Evolutionary conservation across 2,113 vertebrate genomes (phyloP).

Genomic region (Cephalophus harveyi): DNA sequence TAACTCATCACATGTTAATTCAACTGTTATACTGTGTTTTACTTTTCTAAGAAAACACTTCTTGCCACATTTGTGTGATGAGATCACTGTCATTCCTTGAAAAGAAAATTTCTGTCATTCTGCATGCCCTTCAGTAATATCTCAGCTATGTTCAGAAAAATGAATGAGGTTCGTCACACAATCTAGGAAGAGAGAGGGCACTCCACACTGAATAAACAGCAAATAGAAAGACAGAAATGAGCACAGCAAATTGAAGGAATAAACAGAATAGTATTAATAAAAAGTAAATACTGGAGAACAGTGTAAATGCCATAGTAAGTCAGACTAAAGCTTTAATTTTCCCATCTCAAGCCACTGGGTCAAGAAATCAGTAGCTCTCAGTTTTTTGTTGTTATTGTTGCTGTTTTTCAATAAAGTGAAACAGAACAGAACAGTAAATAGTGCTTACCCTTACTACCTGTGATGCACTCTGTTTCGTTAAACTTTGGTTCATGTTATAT

Average conservation of each 20-base stretch:
- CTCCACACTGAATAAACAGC: neutral
- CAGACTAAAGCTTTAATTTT: neutral
- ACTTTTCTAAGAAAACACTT: slow-evolving; percentile 6
- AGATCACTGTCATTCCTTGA: neutral
- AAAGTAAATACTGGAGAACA: neutral
- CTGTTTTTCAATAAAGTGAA: neutral
- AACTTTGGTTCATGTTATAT: neutral
- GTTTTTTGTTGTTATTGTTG: neutral
- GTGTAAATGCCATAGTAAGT: neutral
- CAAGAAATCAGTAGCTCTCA: neutral
- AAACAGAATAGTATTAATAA: neutral
- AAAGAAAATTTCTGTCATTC: neutral
- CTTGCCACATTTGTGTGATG: neutral
- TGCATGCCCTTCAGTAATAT: neutral
- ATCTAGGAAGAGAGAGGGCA: neutral
- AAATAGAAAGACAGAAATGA: neutral
- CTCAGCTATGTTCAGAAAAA: slow-evolving; percentile 2
- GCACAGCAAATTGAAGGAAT: neutral
- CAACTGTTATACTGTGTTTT: neutral
- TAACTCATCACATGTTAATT: neutral
- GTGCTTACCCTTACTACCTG: neutral
- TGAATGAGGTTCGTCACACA: neutral
- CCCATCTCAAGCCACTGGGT: neutral
- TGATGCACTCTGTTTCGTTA: neutral
- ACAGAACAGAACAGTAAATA: neutral